A percentile compares a stretch with the other conserved stretches of the same genome.
These are phyloP conservation scores for Tursiops truncatus DNA, from an alignment of 2,113 vertebrate species.

Conservation along the genomic window DNA sequence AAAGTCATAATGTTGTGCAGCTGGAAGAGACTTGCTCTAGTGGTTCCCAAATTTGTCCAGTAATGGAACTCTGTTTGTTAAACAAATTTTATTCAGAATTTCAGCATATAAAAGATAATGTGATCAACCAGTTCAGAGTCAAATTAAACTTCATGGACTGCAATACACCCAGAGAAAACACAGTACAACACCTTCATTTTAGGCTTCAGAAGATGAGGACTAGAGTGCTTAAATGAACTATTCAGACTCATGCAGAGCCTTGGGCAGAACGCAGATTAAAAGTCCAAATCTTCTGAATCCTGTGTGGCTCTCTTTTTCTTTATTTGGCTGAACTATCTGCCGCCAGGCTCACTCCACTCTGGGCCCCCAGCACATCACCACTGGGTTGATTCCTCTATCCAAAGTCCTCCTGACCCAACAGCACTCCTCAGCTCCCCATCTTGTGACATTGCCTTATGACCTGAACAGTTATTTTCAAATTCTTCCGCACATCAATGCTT, in stretches of 20 bases:
- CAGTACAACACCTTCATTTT: background rate
- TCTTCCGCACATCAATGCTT: background rate
- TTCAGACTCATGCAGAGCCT: background rate
- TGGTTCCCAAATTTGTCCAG: background rate
- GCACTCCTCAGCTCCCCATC: background rate
- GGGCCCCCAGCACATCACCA: background rate
- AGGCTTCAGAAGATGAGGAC: background rate
- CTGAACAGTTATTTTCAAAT: background rate
- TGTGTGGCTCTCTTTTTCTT: background rate
- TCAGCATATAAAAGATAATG: background rate
- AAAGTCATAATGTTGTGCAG: background rate
- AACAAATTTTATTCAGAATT: slow-evolving; percentile 12
- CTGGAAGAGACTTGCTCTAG: background rate
- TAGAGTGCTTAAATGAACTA: background rate
- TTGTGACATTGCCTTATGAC: background rate
- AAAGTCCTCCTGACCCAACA: background rate
- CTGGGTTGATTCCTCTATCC: background rate
- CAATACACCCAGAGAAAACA: background rate
- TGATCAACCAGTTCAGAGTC: background rate
- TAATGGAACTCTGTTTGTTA: background rate
- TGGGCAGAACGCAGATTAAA: background rate
- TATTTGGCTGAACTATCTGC: background rate
- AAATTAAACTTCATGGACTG: background rate
- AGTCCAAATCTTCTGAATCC: background rate
- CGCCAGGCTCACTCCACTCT: background rate